A percentile compares a stretch with the other conserved stretches of the same genome.
These are phyloP conservation scores for Psilopsiagon aymara DNA, from an alignment of 2,113 vertebrate species.

Conservation along the genomic window DNA sequence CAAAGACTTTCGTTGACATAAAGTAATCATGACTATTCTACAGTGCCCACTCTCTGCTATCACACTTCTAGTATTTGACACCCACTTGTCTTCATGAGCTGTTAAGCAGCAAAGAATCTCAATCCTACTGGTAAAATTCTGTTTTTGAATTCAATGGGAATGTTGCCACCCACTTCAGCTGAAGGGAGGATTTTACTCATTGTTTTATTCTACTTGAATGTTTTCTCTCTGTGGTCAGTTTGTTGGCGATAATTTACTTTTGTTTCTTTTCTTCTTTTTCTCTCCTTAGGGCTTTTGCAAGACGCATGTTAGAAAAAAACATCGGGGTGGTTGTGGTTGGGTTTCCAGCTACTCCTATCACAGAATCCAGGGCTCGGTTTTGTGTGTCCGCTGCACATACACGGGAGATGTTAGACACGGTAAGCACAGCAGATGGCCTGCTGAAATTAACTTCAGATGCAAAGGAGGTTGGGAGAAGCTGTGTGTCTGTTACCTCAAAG, in stretches of 20 bases:
- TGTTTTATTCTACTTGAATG: background rate
- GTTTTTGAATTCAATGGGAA: background rate
- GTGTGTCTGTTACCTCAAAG: background rate
- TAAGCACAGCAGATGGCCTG: slow-evolving; percentile 66
- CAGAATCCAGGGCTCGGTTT: slow-evolving; percentile 90
- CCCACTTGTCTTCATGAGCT: background rate
- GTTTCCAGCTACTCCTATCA: slow-evolving; percentile 90
- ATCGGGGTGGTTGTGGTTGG: slow-evolving; percentile 93
- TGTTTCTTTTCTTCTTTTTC: background rate
- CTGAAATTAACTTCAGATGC: slow-evolving; percentile 46
- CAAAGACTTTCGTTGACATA: background rate
- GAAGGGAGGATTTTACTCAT: background rate
- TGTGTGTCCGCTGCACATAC: slow-evolving; percentile 90
- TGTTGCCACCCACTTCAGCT: background rate
- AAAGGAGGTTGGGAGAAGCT: background rate
- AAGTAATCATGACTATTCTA: background rate
- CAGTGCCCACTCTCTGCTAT: background rate
- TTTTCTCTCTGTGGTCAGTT: slow-evolving; percentile 16
- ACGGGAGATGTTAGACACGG: slow-evolving; percentile 86
- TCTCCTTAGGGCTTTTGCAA: slow-evolving; percentile 84
- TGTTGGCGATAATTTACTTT: background rate
- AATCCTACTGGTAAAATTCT: background rate
- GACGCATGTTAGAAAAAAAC: slow-evolving; percentile 84
- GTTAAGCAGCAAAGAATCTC: background rate
- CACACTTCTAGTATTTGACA: background rate